Base-by-base conservation (phyloP, 2,888 invertebrate species). In the Flexamia atlantica region DNA sequence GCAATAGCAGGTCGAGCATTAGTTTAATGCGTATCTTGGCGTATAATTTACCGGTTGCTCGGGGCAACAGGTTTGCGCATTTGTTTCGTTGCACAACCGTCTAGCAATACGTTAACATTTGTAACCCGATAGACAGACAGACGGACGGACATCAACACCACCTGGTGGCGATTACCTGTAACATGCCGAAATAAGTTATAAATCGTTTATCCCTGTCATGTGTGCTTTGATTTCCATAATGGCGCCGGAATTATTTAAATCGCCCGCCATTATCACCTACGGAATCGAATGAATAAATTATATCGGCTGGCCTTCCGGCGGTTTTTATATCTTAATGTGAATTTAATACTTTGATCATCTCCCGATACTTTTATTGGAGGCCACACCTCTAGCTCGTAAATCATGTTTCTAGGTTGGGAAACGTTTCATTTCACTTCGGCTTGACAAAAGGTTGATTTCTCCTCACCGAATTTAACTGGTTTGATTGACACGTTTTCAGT, bases 321-420 rank as follows among this genome's bases (percentile, higher is more conserved):
- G 30, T 64, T 64, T n/a, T 64, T 28, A 64, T 64, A 64, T 64
- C 64, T 64, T 28, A 64, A 64, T 64, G 64, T 64, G 64, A 64
- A 64, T 64, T 64, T 64, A 64, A 64, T 64, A 64, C 64, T 64
- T 64, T 64, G 64, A 64, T 64, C 30, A 64, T 64, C 64, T 64
- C 23, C 30, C 30, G 64, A 64, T 64, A 64, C 64, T 25, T 28
- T 64, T 64, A 64, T 28, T 64, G 30, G 28, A 28, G 28, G 64
- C 64, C 64, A 64, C 64, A 64, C 64, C 64, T 30, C 64, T 12
- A 1, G 23, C 20, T 28, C 28, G 28, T 64, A 64, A 64, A 64
- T 64, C 2, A 30, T 64, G 53, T 23, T 53, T 20, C 53, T 23
- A 1, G 28, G 28, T 64, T 28, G 64, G 14, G 12, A 28, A 30